Evolutionary conservation across 2,888 invertebrate genomes (phyloP).

Genomic region (Agrotis ipsilon): DNA sequence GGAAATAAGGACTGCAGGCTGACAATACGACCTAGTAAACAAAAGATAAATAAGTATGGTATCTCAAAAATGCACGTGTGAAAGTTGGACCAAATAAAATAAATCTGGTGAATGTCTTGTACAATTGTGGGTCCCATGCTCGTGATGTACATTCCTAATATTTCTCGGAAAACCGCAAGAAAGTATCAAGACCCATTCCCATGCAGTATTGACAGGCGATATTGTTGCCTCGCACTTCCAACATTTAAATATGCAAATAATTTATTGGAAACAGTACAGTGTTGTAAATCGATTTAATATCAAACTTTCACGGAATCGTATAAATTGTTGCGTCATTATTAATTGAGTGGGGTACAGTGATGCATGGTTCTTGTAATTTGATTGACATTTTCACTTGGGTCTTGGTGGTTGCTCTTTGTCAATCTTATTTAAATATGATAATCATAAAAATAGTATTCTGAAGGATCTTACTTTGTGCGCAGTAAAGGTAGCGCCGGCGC

Average conservation of each 20-base stretch:
- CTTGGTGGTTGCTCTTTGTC: neutral
- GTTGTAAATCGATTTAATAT: slow-evolving; percentile 23
- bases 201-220: slow-evolving; percentile 32
- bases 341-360: neutral
- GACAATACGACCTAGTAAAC: slow-evolving; percentile 93
- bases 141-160: slow-evolving; percentile 46
- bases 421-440: neutral
- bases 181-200: slow-evolving; percentile 41
- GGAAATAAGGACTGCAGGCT: slow-evolving; percentile 98
- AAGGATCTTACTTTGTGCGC: slow-evolving; percentile 94
- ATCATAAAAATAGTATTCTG: neutral
- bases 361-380: neutral
- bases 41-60: slow-evolving; percentile 13
- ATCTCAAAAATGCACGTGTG: slow-evolving; percentile 31
- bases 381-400: neutral
- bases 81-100: slow-evolving; percentile 35
- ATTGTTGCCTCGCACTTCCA: slow-evolving; percentile 38
- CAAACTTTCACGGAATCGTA: slow-evolving; percentile 21
- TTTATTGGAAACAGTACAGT: slow-evolving; percentile 49
- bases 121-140: slow-evolving; percentile 25
- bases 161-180: slow-evolving; percentile 37
- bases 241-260: slow-evolving; percentile 53
- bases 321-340: slow-evolving; percentile 10
- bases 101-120: slow-evolving; percentile 22
- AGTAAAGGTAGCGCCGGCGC: slow-evolving; percentile 96